Conservation (phyloP, 2,113 vertebrate genomes). For the Plectropomus leopardus region DNA sequence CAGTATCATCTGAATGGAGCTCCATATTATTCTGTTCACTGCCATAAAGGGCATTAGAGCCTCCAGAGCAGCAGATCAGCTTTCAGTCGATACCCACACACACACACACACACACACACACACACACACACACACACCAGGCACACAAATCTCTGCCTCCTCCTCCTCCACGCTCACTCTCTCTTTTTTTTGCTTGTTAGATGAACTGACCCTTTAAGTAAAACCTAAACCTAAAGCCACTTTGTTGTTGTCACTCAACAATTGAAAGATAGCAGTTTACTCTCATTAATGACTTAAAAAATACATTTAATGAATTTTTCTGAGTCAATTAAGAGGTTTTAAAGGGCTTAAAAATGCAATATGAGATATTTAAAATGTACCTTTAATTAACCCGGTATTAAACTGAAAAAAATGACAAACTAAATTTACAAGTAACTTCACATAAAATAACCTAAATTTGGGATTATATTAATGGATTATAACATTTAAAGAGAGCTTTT, state of each 20-base stretch:
- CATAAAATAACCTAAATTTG: too few species aligned
- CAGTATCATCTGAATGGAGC: constrained; percentile 85
- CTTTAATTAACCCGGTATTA: background rate
- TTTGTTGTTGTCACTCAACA: too few species aligned
- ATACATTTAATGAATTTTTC: background rate
- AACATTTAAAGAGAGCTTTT: too few species aligned
- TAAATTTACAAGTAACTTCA: too few species aligned
- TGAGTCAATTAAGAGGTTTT: background rate
- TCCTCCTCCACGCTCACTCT: background rate
- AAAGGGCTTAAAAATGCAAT: background rate
- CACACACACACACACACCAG: constrained; percentile 15
- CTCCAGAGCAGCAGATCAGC: constrained; percentile 82
- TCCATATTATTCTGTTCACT: constrained; percentile 84
- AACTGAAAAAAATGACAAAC: too few species aligned
- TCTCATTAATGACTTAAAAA: too few species aligned
- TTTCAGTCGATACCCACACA: constrained; percentile 83
- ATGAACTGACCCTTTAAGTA: background rate
- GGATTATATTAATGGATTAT: too few species aligned
- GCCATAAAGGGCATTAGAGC: constrained; percentile 87
- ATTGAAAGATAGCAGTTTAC: too few species aligned
- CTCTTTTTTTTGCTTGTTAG: constrained; percentile 5
- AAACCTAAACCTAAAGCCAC: background rate
- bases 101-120: constrained; percentile 34
- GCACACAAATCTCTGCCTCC: background rate
- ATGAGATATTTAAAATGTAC: background rate